Conservation (phyloP, 2,113 vertebrate genomes). For the Polypterus bichir region DNA sequence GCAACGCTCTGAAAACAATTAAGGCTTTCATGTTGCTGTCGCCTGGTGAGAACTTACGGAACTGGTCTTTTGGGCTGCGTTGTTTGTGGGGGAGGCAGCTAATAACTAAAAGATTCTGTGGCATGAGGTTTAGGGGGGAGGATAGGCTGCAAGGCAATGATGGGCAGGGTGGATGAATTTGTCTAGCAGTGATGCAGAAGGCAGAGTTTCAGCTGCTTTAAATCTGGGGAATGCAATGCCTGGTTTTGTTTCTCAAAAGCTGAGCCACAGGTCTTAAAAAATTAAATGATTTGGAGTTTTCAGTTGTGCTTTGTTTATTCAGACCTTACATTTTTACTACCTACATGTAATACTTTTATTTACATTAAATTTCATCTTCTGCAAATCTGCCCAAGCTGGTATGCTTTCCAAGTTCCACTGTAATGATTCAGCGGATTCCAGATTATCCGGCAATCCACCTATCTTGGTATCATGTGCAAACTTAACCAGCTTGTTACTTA, state of each 20-base stretch:
- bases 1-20: conserved; percentile 29
- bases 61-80: conserved; percentile 9
- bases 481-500: no score
- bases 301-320: neutral
- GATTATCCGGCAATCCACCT: no score
- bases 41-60: conserved; percentile 23
- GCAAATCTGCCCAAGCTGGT: no score
- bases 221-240: neutral
- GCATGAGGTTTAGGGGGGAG: conserved; percentile 9
- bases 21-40: conserved; percentile 21
- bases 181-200: neutral
- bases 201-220: neutral
- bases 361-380: no score
- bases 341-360: no score
- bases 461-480: no score
- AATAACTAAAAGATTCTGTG: conserved; percentile 17
- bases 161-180: no score
- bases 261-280: neutral
- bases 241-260: neutral
- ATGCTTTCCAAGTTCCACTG: no score
- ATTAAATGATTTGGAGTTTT: neutral
- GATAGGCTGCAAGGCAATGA: neutral
- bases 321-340: no score
- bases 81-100: conserved; percentile 16
- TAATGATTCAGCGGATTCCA: no score